phyloP scores from a whole-genome alignment of 2,797 vertebrate species.

The Poeciliopsis turneri region DNA sequence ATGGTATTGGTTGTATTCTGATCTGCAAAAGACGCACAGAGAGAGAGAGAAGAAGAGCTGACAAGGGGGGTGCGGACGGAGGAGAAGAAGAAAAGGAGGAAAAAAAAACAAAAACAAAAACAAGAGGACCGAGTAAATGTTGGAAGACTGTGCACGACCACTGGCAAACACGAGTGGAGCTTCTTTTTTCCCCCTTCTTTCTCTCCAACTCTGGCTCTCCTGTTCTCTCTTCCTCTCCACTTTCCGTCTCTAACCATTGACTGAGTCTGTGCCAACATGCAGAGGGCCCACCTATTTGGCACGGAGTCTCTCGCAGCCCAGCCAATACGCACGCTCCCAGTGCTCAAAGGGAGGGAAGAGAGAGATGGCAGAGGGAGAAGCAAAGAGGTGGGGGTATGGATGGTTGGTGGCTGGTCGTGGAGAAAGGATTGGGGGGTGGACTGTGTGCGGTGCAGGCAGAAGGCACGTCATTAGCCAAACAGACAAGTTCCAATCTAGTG shows the following conservation, averaged over 20 bases:
- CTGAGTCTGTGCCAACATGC: conserved; percentile 88
- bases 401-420: conserved; percentile 75
- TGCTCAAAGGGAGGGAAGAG: conserved; percentile 83
- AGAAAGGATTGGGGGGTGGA: conserved; percentile 70
- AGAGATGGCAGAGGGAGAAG: conserved; percentile 73
- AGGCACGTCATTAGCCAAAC: conserved; percentile 90
- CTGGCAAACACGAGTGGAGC: conserved; percentile 85
- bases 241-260: conserved; percentile 91
- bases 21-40: conserved; percentile 79
- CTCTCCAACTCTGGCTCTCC: conserved; percentile 85
- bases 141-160: conserved; percentile 83
- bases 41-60: conserved; percentile 45
- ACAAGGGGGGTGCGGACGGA: conserved; percentile 67
- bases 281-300: conserved; percentile 96
- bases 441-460: conserved; percentile 82
- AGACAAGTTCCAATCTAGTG: conserved; percentile 89
- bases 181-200: conserved; percentile 82
- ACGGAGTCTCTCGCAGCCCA: conserved; percentile 82
- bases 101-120: conserved; percentile 64
- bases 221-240: conserved; percentile 84
- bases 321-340: conserved; percentile 90
- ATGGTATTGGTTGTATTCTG: conserved; percentile 85
- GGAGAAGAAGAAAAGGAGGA: conserved; percentile 64
- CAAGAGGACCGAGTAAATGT: conserved; percentile 85
- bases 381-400: conserved; percentile 52